Base-by-base conservation (phyloP, 2,888 invertebrate genomes). In the Hemaris fuciformis region DNA sequence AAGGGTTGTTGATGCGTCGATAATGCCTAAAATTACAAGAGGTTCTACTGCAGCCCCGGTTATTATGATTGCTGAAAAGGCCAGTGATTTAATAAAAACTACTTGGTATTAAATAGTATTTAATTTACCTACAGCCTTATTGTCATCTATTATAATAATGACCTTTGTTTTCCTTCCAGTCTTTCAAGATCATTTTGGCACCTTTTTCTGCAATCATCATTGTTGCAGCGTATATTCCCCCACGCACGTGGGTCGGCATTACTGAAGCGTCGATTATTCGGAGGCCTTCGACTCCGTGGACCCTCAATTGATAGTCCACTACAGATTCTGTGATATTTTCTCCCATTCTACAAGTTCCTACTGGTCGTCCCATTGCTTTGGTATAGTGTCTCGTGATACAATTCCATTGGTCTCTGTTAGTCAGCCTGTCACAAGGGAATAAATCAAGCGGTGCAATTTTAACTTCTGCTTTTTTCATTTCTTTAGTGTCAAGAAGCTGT, bases 121-220 rank as follows among this genome's bases (percentile, higher is more conserved):
- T 85, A 81, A 83, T 81, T 84, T 80, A 66, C 61, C 31, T 62
- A 61, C 42, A 60, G 38, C 20, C 60, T n/a, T 60, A 60, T 22
- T 70, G 81, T 70, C 80, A 76, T 65, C 76, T 83, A 48, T 69
- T 80, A 64, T 83, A 85, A 64, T 83, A 88, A 66, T 84, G 77
- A 34, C 84, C 83, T 65, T 86, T 89, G 43, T 79, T 87, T 68
- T 91, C 88, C 66, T 89, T 89, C 92, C 92, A 92, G 64, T 93
- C 90, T 76, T 85, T 89, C 20, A 86, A 74, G 5, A 93, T 82
- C 79, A 91, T 79, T 68, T 85, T 87, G 3, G 89, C 83, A 8
- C 84, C 90, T 74, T 91, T 92, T 66, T 93, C 93, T 41, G 93
- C 93, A 61, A 93, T 91, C 93, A 93, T 92, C 73, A 93, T 79